A percentile compares a stretch with the other conserved stretches of the same genome.
Conservation (phyloP, 2,888 invertebrate genomes). For the Cheilosia scutellata region DNA sequence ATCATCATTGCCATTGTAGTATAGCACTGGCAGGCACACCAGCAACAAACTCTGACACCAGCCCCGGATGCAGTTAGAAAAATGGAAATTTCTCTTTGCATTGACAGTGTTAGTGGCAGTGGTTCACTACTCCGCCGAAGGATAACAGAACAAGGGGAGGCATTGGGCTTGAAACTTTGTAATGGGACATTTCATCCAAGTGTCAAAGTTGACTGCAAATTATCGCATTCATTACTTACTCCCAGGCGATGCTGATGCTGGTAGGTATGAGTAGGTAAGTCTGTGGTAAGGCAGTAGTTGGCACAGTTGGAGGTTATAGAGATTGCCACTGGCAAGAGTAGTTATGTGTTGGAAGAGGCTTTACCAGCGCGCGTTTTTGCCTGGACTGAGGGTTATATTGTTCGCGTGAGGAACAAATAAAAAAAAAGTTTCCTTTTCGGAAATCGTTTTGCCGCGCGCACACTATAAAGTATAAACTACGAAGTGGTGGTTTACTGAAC, state of each 20-base stretch:
- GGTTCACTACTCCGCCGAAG: conserved; percentile 19
- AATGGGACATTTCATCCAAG: conserved; percentile 75
- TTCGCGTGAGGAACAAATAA: conserved; percentile 8
- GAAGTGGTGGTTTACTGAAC: conserved; percentile 35
- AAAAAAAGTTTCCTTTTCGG: conserved; percentile 49
- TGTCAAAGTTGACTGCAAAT: conserved; percentile 76
- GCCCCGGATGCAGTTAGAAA: conserved; percentile 71
- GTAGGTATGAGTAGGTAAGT: conserved; percentile 3
- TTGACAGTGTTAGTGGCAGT: conserved; percentile 52
- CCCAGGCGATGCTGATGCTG: conserved; percentile 42
- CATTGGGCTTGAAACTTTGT: conserved; percentile 56
- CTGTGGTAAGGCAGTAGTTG: conserved; percentile 50
- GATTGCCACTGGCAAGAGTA: neutral
- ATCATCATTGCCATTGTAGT: conserved; percentile 70
- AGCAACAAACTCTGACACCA: conserved; percentile 56
- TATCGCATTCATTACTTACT: conserved; percentile 75
- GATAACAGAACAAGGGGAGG: conserved; percentile 22
- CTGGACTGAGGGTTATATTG: conserved; percentile 29
- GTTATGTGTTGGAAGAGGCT: neutral
- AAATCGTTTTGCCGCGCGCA: conserved; percentile 60
- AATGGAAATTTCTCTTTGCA: conserved; percentile 67
- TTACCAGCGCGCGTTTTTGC: conserved; percentile 1
- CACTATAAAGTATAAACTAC: conserved; percentile 23
- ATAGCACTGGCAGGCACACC: conserved; percentile 29
- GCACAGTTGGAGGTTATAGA: conserved; percentile 44